Base-by-base conservation (phyloP, 1,140 invertebrate species). In the Heliconius congener region DNA sequence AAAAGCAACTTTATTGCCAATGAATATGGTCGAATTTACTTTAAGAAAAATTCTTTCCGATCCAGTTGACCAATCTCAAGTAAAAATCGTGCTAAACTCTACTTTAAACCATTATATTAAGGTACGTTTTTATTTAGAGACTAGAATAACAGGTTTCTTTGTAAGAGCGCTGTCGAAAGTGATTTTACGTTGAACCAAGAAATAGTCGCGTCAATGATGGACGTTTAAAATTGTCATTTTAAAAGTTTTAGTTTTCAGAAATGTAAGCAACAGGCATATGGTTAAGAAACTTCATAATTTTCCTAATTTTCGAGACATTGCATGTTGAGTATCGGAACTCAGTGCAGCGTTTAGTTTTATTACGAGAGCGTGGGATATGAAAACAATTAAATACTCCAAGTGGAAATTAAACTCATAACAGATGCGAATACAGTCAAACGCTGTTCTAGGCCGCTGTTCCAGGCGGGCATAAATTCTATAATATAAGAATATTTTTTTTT, bases 161-260 rank as follows among this genome's bases (percentile, higher is more conserved):
- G 60, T 66, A 66, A 66, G 30, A 55, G 60, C 72, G 57, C 71
- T 82, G 75, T 82, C 81, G 81, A 86, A 85, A 84, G 84, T 85
- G 71, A 84, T 78, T 84, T 85, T 84, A 84, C 82, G 83, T 87
- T 83, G 77, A 37, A 57, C 52, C 74, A 79, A 72, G 78, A 60
- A 52, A 55, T 71, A 30, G 27, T 66, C 60, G 60, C 60, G 60
- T 27, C 60, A 30, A 30, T 66, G 27, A 66, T 16, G 23, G 11
- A 30, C 60, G 60, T 27, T 66, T n/a, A 16, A 57, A 66, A 30
- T 66, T 30, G 5, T 66, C n/a, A 30, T 66, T 66, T 66, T 66
- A 60, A 27, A 60, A 60, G 9, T 66, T 66, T 57, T 57, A 23
- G 0, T 57, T 23, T n/a, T 57, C 5, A 19, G 6, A 6, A 19